Conservation (phyloP, 2,888 invertebrate species). For the Hydriomena furcata region DNA sequence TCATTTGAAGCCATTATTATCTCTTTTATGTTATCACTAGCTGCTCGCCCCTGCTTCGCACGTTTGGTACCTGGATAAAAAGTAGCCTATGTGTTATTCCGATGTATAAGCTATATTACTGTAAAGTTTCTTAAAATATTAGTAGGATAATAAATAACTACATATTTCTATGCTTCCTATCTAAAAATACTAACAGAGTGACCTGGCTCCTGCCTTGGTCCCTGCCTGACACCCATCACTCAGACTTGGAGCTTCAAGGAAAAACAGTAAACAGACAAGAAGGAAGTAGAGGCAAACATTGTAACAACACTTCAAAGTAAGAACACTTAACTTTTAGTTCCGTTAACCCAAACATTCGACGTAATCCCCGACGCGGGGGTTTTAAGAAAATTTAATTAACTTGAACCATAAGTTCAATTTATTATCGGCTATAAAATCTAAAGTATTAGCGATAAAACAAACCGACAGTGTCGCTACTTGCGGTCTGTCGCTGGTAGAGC, state of each 20-base stretch:
- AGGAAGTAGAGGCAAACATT: slow-evolving; percentile 16
- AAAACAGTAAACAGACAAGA: slow-evolving; percentile 2
- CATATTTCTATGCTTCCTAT: too few relatives aligned
- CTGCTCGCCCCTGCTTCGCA: too few relatives aligned
- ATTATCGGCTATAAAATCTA: slow-evolving; percentile 55
- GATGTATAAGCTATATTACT: too few relatives aligned
- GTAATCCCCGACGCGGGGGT: slow-evolving; percentile 34
- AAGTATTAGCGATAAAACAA: slow-evolving; percentile 50
- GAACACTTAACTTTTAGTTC: slow-evolving; percentile 34
- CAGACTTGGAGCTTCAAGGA: background rate
- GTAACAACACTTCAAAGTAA: slow-evolving; percentile 21
- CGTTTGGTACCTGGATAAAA: too few relatives aligned
- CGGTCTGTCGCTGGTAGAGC: slow-evolving; percentile 18
- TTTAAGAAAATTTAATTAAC: slow-evolving; percentile 58
- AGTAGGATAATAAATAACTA: too few relatives aligned
- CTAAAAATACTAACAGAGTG: too few relatives aligned
- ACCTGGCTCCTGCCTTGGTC: too few relatives aligned
- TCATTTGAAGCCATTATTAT: too few relatives aligned
- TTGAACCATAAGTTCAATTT: slow-evolving; percentile 48
- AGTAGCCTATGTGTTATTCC: too few relatives aligned
- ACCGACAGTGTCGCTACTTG: slow-evolving; percentile 31
- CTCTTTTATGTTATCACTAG: too few relatives aligned
- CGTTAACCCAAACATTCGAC: slow-evolving; percentile 33
- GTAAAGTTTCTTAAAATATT: too few relatives aligned
- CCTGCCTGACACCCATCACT: background rate